Base-by-base conservation (phyloP, 2,797 vertebrate species). In the Myotis planiceps region DNA sequence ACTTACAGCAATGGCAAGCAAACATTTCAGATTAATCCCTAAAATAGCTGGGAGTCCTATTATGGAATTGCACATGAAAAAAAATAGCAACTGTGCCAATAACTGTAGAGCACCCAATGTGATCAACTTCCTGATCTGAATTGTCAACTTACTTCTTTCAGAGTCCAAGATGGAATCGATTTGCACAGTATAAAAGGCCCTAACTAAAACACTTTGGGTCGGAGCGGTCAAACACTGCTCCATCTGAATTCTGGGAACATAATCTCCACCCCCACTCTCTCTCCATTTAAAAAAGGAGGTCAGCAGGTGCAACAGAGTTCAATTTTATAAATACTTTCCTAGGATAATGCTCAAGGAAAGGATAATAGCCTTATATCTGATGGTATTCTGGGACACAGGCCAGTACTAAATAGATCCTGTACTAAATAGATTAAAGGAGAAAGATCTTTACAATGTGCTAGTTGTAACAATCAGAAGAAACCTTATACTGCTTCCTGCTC, bases 331-430 rank as follows among this genome's bases (percentile, higher is more conserved):
- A 96, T 88, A 93, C 90, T 96, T 97, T 95, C 82, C 87, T 92
- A 97, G 93, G 79, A 96, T 93, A 96, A 89, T 90, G 86, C 49
- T 89, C 95, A 93, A 92, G 87, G 85, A 92, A 96, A 94, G 94
- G 75, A 97, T 96, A 97, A 97, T 49, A 96, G 94, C 88, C 83
- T 96, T 97, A 97, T 96, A 92, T 94, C 79, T 92, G 94, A 96
- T 66, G 85, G 75, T 96, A 92, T 96, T 97, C 93, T 95, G 92
- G 95, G 95, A 96, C 74, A 87, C 18, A 71, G 75, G 90, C 88
- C 96, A 96, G 90, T 75, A 87, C 82, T 95, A 95, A 97, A 84
- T 45, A 95, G 97, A 96, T 92, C 75, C 85, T 90, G 53, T 78
- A 49, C 81, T 95, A 86, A 94, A 96, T 10, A 88, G 78, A 95